Conservation (phyloP, 2,797 vertebrate genomes). For the Odontamblyopus rebecca region DNA sequence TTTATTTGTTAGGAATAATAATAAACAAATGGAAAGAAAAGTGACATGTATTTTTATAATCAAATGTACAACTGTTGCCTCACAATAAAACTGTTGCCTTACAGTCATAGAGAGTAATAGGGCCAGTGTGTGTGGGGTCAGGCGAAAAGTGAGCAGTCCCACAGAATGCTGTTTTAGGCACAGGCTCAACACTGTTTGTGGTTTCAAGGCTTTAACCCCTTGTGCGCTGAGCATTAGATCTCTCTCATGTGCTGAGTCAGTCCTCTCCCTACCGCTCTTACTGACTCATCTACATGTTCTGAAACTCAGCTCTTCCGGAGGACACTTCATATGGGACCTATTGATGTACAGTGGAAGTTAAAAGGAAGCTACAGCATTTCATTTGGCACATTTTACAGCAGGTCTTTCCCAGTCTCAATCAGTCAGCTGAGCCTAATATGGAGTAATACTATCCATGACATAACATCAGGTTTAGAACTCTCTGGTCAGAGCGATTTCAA, state of each 20-base stretch:
- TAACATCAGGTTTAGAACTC: no score
- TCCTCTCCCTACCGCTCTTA: conserved; percentile 20
- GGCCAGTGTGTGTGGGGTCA: conserved; percentile 33
- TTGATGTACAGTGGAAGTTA: background rate
- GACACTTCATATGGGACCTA: background rate
- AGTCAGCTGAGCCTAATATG: no score
- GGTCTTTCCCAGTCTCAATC: no score
- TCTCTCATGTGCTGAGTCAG: conserved; percentile 58
- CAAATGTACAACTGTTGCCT: conserved; percentile 3
- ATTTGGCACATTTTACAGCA: background rate
- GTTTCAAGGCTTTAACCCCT: conserved; percentile 36
- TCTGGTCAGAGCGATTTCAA: no score
- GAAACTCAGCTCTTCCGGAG: background rate
- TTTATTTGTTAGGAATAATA: conserved; percentile 5
- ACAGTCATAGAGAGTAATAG: conserved; percentile 32
- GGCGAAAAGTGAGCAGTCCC: conserved; percentile 50
- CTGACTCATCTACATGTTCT: conserved; percentile 17
- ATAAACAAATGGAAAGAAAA: conserved; percentile 9
- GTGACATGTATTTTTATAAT: no score
- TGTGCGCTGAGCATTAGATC: conserved; percentile 40
- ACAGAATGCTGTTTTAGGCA: conserved; percentile 62
- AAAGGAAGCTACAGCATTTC: background rate
- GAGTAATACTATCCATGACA: no score
- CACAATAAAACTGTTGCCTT: conserved; percentile 4
- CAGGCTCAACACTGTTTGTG: conserved; percentile 37